A percentile compares a stretch with the other conserved stretches of the same genome.
Conservation (phyloP, 2,797 vertebrate genomes). For the Malacoraja senta region DNA sequence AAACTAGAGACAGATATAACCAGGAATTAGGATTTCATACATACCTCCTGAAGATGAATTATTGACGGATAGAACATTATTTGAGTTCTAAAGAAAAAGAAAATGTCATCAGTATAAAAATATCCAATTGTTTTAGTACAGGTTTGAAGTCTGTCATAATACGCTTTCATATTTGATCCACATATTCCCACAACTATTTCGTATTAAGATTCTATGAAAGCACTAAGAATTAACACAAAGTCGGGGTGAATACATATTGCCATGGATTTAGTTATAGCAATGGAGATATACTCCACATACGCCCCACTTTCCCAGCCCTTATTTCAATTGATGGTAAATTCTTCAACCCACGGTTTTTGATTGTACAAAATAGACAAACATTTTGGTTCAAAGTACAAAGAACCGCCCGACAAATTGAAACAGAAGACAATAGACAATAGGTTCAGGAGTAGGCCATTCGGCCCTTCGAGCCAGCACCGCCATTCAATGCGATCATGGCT, state of each 20-base stretch:
- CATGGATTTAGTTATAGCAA: background rate
- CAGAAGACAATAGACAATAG: background rate
- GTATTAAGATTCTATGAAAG: background rate
- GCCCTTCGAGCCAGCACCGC: no score
- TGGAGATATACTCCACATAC: no score
- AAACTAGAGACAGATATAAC: no score
- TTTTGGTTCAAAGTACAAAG: background rate
- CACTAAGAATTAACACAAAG: background rate
- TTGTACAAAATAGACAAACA: background rate
- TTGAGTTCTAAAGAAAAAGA: background rate
- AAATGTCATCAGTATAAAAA: background rate
- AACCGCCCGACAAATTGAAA: background rate
- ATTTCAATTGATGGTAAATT: background rate
- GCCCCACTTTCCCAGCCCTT: background rate
- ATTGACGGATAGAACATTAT: background rate
- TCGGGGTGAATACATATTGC: background rate
- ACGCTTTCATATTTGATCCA: background rate
- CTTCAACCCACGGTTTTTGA: background rate
- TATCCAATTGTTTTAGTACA: background rate
- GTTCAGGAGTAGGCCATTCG: no score
- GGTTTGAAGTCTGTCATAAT: background rate
- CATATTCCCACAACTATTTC: background rate
- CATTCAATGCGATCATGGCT: no score
- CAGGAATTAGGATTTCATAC: background rate
- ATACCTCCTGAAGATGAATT: background rate